A percentile compares a stretch with the other conserved stretches of the same genome.
Evolutionary conservation across 35 echinoderm and acorn worm species (phyloP).

Genomic region (Lytechinus pictus): DNA sequence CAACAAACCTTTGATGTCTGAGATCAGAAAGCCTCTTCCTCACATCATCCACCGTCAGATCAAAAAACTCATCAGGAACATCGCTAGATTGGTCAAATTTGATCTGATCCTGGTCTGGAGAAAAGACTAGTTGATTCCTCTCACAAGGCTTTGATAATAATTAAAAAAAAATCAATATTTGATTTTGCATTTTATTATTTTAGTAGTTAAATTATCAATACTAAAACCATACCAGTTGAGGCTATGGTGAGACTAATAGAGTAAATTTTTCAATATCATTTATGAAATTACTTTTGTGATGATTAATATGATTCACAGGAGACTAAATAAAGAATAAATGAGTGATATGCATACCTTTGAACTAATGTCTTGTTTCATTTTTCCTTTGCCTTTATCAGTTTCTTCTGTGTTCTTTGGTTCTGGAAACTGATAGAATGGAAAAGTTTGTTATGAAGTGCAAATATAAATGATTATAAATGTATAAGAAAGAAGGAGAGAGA

Average conservation of each 20-base stretch:
- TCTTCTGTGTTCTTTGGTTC: background rate
- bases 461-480: background rate
- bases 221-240: no score
- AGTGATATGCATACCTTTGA: background rate
- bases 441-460: background rate
- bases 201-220: no score
- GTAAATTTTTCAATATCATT: no score
- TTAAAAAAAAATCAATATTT: no score
- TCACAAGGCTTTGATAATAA: slow-evolving; percentile 78
- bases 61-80: slow-evolving; percentile 86
- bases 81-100: slow-evolving; percentile 25
- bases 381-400: background rate
- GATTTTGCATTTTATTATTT: no score
- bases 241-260: no score
- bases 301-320: background rate
- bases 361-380: background rate
- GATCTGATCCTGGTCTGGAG: slow-evolving; percentile 31
- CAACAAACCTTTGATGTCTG: slow-evolving; percentile 56
- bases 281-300: no score
- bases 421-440: background rate
- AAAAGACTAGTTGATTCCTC: slow-evolving; percentile 74
- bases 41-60: slow-evolving; percentile 77
- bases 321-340: background rate
- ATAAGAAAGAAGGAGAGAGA: no score
- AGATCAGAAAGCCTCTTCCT: slow-evolving; percentile 69